Conservation (phyloP, 2,888 invertebrate genomes). For the Listrodromus nycthemerus region DNA sequence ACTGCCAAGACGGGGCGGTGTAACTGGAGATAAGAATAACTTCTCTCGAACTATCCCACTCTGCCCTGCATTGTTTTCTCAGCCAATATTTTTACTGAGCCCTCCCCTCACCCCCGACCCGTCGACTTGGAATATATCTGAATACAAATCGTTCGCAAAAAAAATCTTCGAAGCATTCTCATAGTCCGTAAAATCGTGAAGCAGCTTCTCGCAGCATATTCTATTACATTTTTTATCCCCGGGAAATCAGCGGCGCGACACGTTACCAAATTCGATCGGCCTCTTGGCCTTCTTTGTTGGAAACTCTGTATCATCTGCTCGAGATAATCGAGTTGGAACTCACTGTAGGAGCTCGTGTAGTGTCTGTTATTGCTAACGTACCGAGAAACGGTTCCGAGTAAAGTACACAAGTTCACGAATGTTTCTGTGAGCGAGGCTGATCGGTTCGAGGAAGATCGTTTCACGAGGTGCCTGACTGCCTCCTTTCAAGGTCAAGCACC, state of each 20-base stretch:
- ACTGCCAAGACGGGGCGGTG: conserved; percentile 27
- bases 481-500: conserved; percentile 75
- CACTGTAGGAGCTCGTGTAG: neutral
- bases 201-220: neutral
- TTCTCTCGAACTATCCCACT: conserved; percentile 67
- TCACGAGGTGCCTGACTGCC: conserved; percentile 66
- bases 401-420: neutral
- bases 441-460: conserved; percentile 38
- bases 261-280: neutral
- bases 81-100: conserved; percentile 82
- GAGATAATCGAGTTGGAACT: conserved; percentile 4
- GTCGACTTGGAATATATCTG: conserved; percentile 80
- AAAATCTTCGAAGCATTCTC: conserved; percentile 50
- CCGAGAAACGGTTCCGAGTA: neutral
- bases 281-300: neutral
- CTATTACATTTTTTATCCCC: neutral
- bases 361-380: neutral
- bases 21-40: conserved; percentile 78
- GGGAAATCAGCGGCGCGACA: neutral
- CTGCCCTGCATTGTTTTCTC: conserved; percentile 78
- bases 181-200: conserved; percentile 11
- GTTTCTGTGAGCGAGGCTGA: neutral
- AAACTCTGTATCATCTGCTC: neutral
- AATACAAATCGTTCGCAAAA: conserved; percentile 74
- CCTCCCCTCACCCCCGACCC: conserved; percentile 60